Evolutionary conservation across 2,888 invertebrate species (phyloP).

Genomic region (Chrysopilus asiliformis): DNA sequence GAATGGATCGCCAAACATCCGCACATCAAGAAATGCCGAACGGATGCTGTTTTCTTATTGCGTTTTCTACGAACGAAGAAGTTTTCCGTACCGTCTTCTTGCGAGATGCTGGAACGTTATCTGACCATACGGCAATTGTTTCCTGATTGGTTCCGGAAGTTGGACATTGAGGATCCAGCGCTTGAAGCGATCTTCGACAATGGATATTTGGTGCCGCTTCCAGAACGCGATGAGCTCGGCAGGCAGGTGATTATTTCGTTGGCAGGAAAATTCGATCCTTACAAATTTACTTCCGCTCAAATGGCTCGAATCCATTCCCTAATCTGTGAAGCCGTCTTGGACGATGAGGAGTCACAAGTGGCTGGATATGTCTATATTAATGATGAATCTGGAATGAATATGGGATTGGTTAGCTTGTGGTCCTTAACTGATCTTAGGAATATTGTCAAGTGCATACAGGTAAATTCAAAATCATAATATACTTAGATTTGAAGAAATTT

Average conservation of each 20-base stretch:
- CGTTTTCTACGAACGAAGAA: slow-evolving; percentile 78
- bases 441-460: slow-evolving; percentile 67
- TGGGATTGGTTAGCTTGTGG: slow-evolving; percentile 74
- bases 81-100: slow-evolving; percentile 72
- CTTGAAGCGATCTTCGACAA: slow-evolving; percentile 67
- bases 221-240: slow-evolving; percentile 60
- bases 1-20: slow-evolving; percentile 76
- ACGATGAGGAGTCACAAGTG: slow-evolving; percentile 72
- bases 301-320: slow-evolving; percentile 77
- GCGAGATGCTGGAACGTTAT: slow-evolving; percentile 78
- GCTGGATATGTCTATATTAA: slow-evolving; percentile 74
- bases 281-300: slow-evolving; percentile 62
- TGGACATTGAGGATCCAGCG: slow-evolving; percentile 66
- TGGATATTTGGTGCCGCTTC: slow-evolving; percentile 63
- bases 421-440: slow-evolving; percentile 63
- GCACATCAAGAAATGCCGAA: slow-evolving; percentile 65
- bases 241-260: slow-evolving; percentile 65
- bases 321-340: slow-evolving; percentile 70
- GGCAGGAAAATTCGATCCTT: slow-evolving; percentile 67
- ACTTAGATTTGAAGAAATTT: background rate
- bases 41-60: slow-evolving; percentile 68
- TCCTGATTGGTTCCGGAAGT: slow-evolving; percentile 72
- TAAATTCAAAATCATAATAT: slow-evolving; percentile 21
- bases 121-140: slow-evolving; percentile 71
- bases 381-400: slow-evolving; percentile 68